Evolutionary conservation across 2,888 invertebrate genomes (phyloP), one percentile per base, ranked within the genome.

Genomic region (Philereme vetulata): DNA sequence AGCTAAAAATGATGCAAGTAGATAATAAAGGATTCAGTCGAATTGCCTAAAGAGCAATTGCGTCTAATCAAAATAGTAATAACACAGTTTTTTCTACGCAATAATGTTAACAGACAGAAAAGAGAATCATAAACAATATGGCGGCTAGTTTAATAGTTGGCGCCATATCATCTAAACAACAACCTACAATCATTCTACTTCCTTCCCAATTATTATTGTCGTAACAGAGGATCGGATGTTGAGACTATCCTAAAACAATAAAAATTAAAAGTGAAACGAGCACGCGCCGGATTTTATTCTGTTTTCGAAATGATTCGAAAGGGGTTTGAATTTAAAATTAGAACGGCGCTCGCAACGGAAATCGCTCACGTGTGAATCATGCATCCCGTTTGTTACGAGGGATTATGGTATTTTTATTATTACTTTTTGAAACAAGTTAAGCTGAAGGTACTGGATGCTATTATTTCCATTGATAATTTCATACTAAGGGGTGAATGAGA

Each of bases 311-410:
- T 85, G 87, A 90, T 83, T 80, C 74, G 82, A 80, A 82, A 81
- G 86, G 88, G 90, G 91, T 83, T 85, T 83, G 80, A 77, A 82
- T 86, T 85, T 88, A 90, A 85, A 88, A 81, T 85, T 90, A 91
- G 90, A 90, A 80, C 83, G 80, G 62, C 78, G 78, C 78, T 81
- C 77, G 78, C 86, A 77, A 77, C 88, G 91, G 91, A 91, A 91
- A 91, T 88, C 80, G 85, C 80, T 78, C 50, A 72, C 64, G 78
- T 72, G 74, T 91, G 90, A 91, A 82, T 90, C 91, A 90, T 68
- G 66, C 74, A 68, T 74, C 72, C 71, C 67, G 66, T 60, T 59
- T 46, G 63, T 66, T 70, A 70, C 63, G 32, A 57, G 53, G 63
- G 68, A 66, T 70, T 67, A 64, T 66, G 62, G 45, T 60, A 55